Conservation (phyloP, 2,888 invertebrate genomes). For the Pyrocoelia pectoralis region DNA sequence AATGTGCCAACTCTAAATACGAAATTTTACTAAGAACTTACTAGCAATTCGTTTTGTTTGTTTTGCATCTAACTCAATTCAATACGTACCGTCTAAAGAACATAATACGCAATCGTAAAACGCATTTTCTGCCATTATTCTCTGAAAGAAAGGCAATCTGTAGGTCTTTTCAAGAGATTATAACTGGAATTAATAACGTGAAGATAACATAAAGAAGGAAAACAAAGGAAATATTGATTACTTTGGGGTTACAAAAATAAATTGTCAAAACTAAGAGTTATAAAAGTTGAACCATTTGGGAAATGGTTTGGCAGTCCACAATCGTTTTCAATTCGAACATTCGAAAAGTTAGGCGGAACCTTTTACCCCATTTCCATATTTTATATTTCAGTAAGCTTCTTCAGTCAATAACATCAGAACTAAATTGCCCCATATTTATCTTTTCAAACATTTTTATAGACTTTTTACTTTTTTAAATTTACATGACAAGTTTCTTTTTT, state of each 20-base stretch:
- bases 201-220: not conserved
- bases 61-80: too few species aligned
- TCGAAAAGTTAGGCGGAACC: slow-evolving; percentile 41
- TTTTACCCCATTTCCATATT: slow-evolving; percentile 43
- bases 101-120: too few species aligned
- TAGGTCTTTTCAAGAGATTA: too few species aligned
- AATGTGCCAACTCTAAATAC: too few species aligned
- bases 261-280: slow-evolving; percentile 17
- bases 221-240: not conserved
- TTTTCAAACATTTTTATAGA: slow-evolving; percentile 36
- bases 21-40: too few species aligned
- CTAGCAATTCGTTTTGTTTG: too few species aligned
- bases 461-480: slow-evolving; percentile 29
- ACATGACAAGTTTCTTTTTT: slow-evolving; percentile 21
- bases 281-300: slow-evolving; percentile 33
- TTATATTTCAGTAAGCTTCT: slow-evolving; percentile 40
- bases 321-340: slow-evolving; percentile 37
- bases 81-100: too few species aligned
- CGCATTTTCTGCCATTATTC: too few species aligned
- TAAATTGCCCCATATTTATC: slow-evolving; percentile 37
- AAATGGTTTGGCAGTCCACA: slow-evolving; percentile 36
- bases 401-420: slow-evolving; percentile 33
- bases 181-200: not conserved
- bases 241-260: not conserved
- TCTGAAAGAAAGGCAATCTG: too few species aligned